Conservation (phyloP, 2,797 vertebrate species). For the Anomalospiza imberbis region DNA sequence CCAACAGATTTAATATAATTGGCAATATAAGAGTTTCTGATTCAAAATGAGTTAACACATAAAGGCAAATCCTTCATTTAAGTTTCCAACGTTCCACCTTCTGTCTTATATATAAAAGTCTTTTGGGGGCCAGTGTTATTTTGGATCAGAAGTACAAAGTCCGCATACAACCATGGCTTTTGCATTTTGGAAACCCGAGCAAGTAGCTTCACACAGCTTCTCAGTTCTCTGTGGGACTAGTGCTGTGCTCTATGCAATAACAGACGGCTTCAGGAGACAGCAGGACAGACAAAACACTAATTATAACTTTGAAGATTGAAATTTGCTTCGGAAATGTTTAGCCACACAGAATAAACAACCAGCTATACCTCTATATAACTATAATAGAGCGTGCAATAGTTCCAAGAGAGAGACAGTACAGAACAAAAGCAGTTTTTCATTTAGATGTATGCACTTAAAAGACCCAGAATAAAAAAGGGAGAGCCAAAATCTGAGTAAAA, state of each 20-base stretch:
- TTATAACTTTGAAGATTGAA: background rate
- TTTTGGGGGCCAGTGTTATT: background rate
- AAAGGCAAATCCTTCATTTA: background rate
- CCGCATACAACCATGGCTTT: background rate
- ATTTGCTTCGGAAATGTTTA: background rate
- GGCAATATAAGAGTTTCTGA: background rate
- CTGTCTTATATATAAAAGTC: background rate
- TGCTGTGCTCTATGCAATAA: background rate
- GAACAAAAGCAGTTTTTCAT: background rate
- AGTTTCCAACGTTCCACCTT: background rate
- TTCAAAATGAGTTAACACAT: background rate
- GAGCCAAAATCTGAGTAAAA: background rate
- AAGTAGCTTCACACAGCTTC: background rate
- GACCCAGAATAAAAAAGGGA: background rate
- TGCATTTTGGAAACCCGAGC: background rate
- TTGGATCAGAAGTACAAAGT: background rate
- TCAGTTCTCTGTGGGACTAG: accelerated
- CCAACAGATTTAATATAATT: background rate
- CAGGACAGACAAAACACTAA: background rate
- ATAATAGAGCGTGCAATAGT: accelerated
- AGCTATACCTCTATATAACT: background rate
- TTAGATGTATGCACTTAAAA: background rate
- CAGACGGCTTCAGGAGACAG: background rate
- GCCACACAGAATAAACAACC: background rate
- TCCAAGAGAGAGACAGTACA: background rate